Conservation (phyloP, 1,140 invertebrate species). For the Rhagoletis pomonella region DNA sequence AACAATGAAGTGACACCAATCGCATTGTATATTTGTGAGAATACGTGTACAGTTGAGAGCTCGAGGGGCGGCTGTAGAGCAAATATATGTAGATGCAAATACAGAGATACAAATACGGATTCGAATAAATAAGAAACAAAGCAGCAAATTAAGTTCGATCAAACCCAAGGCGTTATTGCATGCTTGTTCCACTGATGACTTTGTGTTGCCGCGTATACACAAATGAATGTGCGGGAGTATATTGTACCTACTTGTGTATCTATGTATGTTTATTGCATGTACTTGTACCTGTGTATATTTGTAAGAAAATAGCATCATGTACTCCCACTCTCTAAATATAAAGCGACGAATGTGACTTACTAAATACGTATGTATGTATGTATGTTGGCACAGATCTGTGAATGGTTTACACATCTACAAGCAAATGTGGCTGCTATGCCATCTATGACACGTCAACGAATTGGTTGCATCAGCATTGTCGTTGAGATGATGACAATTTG, state of each 20-base stretch:
- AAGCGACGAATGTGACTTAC: conserved; percentile 16
- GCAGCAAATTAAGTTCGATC: conserved; percentile 49
- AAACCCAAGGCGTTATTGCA: conserved; percentile 48
- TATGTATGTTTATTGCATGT: not conserved
- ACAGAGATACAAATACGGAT: not conserved
- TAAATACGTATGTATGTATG: not conserved
- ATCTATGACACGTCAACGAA: not conserved
- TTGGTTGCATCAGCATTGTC: conserved; percentile 25
- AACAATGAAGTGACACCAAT: conserved; percentile 10
- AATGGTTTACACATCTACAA: not conserved
- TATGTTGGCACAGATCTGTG: not conserved
- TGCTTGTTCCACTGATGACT: conserved; percentile 42
- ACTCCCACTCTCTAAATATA: not conserved
- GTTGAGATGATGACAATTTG: conserved; percentile 37
- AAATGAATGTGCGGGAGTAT: not conserved
- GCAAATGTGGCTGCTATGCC: not conserved
- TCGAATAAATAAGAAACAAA: conserved; percentile 52
- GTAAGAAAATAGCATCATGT: not conserved
- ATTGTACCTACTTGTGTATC: not conserved
- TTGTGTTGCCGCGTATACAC: not conserved
- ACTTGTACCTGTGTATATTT: not conserved
- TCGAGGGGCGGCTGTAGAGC: not conserved
- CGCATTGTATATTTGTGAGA: too few relatives aligned
- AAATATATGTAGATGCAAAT: too few relatives aligned
- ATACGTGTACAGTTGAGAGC: too few relatives aligned